Evolutionary conservation across 2,888 invertebrate genomes (phyloP), one percentile per base, ranked within the genome.

Genomic region (Ferdinandea cuprea): DNA sequence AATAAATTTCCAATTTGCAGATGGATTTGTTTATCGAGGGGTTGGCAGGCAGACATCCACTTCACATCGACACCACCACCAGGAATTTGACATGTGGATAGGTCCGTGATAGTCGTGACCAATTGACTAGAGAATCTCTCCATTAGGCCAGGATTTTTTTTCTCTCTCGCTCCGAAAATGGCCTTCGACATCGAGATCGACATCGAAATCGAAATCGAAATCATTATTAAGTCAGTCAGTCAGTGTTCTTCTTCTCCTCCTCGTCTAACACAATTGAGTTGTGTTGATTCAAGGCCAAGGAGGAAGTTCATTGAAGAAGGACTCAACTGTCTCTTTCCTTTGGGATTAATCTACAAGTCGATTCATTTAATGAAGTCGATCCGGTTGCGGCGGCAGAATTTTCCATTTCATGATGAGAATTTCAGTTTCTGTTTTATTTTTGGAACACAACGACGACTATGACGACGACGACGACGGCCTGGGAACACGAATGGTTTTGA

Each of bases 301-400:
- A 66, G 61, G 48, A 69, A 40, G 58, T 58, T 48, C 35, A 15
- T 35, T 40, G 44, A 9, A 25, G 19, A 63, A 76, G 71, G 81
- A 77, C 61, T 52, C 54, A 9, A n/a, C 42, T n/a, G 11, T 32
- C 42, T 11, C 48, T n/a, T n/a, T 73, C 81, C 81, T 59, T 40
- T 58, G 81, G 81, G 81, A 81, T 76, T 81, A 76, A 81, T 77
- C 66, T 81, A 71, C 50, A 61, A 81, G 65, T 77, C 77, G 77
- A 81, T 81, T 81, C 77, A 42, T 46, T 81, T 81, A 81, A 81
- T 81, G 81, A 81, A 81, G 65, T 76, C 81, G 77, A 81, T 71
- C 69, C 46, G 32, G 37, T 21, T 21, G 9, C 46, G 17, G 17
- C 42, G n/a, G n/a, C n/a, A 7, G 17, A 13, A 19, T 37, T 37